Evolutionary conservation across 2,113 vertebrate genomes (phyloP).

Genomic region (Cebus imitator): DNA sequence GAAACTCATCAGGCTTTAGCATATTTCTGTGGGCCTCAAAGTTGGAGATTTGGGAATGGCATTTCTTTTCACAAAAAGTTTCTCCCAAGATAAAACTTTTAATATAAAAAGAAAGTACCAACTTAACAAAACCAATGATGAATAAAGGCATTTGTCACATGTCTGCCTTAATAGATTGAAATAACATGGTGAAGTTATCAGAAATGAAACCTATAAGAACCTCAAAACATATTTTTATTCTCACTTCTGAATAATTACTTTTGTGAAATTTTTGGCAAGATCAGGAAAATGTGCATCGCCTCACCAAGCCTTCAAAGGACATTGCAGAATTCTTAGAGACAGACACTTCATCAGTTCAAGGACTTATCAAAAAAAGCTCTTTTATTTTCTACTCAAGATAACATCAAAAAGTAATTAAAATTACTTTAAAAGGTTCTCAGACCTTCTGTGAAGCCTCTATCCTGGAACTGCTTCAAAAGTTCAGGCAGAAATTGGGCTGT

Average conservation of each 20-base stretch:
- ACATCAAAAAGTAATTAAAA: neutral
- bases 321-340: no score
- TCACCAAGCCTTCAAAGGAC: neutral
- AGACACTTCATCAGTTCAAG: neutral
- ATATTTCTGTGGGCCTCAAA: neutral
- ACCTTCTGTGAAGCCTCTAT: neutral
- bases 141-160: neutral
- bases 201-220: neutral
- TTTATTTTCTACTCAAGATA: neutral
- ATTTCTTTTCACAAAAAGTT: neutral
- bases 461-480: neutral
- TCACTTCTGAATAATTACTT: neutral
- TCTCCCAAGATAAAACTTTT: neutral
- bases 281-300: neutral
- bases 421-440: neutral
- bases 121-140: neutral
- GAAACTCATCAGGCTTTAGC: neutral
- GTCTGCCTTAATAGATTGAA: neutral
- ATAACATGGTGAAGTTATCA: neutral
- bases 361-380: neutral
- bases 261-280: neutral
- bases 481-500: neutral
- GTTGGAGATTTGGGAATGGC: neutral
- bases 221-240: neutral
- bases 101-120: neutral